These are phyloP conservation scores for Laticauda laticaudata DNA, from an alignment of 2,113 vertebrate species.

Conservation along the genomic window DNA sequence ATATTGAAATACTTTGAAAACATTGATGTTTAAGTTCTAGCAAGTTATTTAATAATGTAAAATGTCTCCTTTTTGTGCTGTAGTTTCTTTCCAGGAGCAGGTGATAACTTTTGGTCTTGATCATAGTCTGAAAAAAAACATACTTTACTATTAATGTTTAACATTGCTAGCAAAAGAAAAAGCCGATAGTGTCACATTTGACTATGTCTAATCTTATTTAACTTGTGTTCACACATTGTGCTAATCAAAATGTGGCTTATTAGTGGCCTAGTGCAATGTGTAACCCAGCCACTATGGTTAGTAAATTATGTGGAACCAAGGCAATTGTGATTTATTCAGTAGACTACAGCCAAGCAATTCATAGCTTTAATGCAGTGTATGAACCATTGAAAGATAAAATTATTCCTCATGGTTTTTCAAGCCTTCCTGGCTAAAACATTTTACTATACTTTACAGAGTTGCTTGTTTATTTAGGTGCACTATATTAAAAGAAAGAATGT, in stretches of 20 bases:
- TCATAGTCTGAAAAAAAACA: not conserved
- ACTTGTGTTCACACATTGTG: not conserved
- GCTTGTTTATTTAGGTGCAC: constrained; percentile 32
- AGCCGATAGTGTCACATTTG: fast-evolving
- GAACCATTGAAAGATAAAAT: not conserved
- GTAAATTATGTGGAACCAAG: not conserved
- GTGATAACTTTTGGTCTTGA: not conserved
- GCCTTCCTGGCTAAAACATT: constrained; percentile 49
- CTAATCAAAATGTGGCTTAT: not conserved
- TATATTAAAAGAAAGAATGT: constrained; percentile 13
- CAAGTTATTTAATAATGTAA: not conserved
- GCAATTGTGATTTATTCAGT: not conserved
- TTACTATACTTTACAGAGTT: constrained; percentile 54
- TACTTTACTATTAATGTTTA: not conserved
- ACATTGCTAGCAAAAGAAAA: not conserved
- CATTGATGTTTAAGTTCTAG: not conserved
- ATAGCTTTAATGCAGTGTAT: not conserved
- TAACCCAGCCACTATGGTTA: not conserved
- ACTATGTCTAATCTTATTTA: not conserved
- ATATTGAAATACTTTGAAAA: constrained; percentile 1
- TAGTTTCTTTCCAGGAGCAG: not conserved
- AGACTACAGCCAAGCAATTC: not conserved
- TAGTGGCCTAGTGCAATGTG: not conserved
- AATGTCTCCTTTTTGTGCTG: not conserved
- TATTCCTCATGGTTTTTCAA: not conserved